Evolutionary conservation across 1,140 invertebrate genomes (phyloP), one percentile per base, ranked within the genome.

Genomic region (Rhagoletis zephyria): DNA sequence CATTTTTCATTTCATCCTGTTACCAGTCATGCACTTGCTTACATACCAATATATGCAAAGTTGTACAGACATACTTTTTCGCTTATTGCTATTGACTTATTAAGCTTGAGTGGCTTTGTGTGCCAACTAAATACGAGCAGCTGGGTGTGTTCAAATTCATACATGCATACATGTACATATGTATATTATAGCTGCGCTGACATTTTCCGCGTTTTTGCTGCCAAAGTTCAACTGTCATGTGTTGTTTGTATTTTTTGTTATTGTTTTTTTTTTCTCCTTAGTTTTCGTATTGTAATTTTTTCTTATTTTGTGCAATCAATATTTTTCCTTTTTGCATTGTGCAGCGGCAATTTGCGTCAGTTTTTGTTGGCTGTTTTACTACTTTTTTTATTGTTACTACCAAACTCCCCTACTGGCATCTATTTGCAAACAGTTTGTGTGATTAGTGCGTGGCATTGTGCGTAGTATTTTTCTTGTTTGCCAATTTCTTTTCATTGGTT

Each of bases 171-270:
- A 30, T 30, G 30, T 30, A 30, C 30, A 30, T 30, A 30, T 30
- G 30, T 30, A 30, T 30, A 30, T 30, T 30, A 30, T 30, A 30
- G 30, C 30, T 30, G 30, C 16, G 40, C 40, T 45, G 40, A 9
- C 14, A 3, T 74, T 74, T 74, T 74, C 70, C 70, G 70, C 70
- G 16, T 45, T 40, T 74, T 1, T 14, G 42, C 70, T 74, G 45
- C 70, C 70, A 74, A 74, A 74, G 70, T 74, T 74, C 70, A 74
- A 42, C 70, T 16, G 70, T 74, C 40, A 74, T 48, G 45, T 74
- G 45, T 74, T 74, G 4, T 74, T 4, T n/a, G 3, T 10, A 40
- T 5, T 74, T 74, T n/a, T 74, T 74, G 7, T 16, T 1, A 14
- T 70, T 74, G 4, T 74, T 48, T 4, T 45, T 74, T 51, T 74